Evolutionary conservation across 2,888 invertebrate genomes (phyloP), one percentile per base, ranked within the genome.

Genomic region (Tanypteryx hageni): DNA sequence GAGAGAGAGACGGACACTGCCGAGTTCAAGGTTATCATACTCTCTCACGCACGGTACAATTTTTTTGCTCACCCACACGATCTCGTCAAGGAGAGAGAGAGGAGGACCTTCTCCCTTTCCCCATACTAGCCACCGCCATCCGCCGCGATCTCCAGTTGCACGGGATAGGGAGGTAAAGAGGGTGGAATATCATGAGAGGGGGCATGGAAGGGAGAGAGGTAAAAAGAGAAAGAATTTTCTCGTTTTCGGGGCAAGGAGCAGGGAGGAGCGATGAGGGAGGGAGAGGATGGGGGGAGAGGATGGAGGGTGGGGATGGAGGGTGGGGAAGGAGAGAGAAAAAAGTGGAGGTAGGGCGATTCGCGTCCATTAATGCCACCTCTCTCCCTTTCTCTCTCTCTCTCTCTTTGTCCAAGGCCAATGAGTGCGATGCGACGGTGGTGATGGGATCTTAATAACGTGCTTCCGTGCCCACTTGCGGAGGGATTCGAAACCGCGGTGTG

Each of bases 11-110:
- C 83, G 83, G 83, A 83, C 44, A 22, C 13, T 13, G 27, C 76
- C 76, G 27, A 68, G 89, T 64, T 89, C 89, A 89, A 89, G 89
- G 64, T 64, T 89, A 8, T n/a, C 57, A n/a, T 57, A n/a, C 83
- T 83, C 56, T 18, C 89, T 68, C 31, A 18, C 59, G 16, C 84
- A 16, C 44, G 44, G 44, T 44, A 44, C 44, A 44, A 44, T 44
- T 82, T 44, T 9, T 56, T 84, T 16, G 14, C 57, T 56, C 56
- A 22, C 61, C 68, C 89, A 64, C 64, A 31, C 64, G 64, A 64
- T 57, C 76, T 76, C 76, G 27, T 76, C 76, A 76, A 76, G 76
- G 44, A 44, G 44, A 44, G 68, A 22, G n/a, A 18, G 68, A 68
- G 68, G 76, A 76, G 76, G 4, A 0, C 27, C 22, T 14, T 2